Conservation (phyloP, 2,888 invertebrate species). For the Dasypolia templi region DNA sequence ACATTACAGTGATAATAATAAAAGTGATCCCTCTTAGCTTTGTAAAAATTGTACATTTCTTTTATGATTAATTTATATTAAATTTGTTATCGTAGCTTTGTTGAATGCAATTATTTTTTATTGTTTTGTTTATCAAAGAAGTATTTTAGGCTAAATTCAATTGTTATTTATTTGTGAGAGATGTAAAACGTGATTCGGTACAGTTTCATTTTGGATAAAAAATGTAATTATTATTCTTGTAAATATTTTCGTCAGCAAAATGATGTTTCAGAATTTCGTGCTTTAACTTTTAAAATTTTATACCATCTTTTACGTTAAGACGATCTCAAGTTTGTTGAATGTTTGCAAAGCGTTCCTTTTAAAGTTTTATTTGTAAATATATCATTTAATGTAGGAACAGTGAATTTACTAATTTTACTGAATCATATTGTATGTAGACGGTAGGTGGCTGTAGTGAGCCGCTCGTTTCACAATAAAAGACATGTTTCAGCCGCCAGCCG, state of each 20-base stretch:
- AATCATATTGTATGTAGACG: conserved; percentile 80
- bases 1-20: conserved; percentile 85
- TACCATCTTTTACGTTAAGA: conserved; percentile 90
- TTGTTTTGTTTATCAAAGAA: conserved; percentile 90
- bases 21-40: conserved; percentile 87
- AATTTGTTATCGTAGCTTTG: conserved; percentile 90
- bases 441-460: conserved; percentile 73
- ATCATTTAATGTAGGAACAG: conserved; percentile 86
- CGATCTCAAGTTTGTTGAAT: conserved; percentile 91
- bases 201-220: conserved; percentile 77
- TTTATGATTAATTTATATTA: conserved; percentile 90
- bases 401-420: conserved; percentile 89
- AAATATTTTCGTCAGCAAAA: conserved; percentile 83
- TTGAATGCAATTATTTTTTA: conserved; percentile 91
- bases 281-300: conserved; percentile 86
- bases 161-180: conserved; percentile 90
- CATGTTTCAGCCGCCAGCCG: conserved; percentile 72
- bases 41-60: conserved; percentile 90
- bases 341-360: conserved; percentile 91
- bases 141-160: conserved; percentile 90
- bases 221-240: conserved; percentile 82
- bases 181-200: conserved; percentile 88
- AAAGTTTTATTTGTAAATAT: conserved; percentile 91
- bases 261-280: conserved; percentile 86
- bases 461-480: conserved; percentile 76